Evolutionary conservation across 2,797 vertebrate species (phyloP).

Genomic region (Sebastolobus altivelis): DNA sequence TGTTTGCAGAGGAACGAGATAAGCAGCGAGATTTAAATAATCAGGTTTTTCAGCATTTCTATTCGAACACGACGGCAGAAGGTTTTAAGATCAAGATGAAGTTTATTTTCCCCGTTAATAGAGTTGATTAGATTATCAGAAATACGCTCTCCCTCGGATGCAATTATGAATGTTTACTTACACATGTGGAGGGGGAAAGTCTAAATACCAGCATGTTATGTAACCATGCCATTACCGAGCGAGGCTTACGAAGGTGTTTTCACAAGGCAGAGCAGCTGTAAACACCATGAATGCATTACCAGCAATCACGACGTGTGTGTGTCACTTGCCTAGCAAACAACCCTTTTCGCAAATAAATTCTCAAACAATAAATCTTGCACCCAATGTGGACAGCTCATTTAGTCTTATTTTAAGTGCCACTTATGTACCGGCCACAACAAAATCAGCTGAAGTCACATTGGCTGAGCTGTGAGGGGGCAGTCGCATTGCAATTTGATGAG

Average conservation of each 20-base stretch:
- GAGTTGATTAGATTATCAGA: slow-evolving; percentile 7
- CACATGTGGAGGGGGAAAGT: slow-evolving; percentile 10
- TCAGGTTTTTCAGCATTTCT: not conserved
- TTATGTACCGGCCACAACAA: slow-evolving; percentile 20
- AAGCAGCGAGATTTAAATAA: slow-evolving; percentile 50
- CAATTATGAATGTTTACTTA: not conserved
- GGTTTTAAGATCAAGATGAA: not conserved
- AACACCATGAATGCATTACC: slow-evolving; percentile 25
- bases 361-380: not conserved
- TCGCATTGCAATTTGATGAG: slow-evolving; percentile 43
- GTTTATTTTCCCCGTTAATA: not conserved
- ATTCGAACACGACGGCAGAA: not conserved
- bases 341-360: not conserved
- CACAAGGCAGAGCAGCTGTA: slow-evolving; percentile 19
- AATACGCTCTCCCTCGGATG: not conserved
- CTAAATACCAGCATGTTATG: slow-evolving; percentile 17
- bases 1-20: slow-evolving; percentile 33
- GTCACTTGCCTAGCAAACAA: not conserved
- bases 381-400: slow-evolving; percentile 9
- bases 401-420: slow-evolving; percentile 30
- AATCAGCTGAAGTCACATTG: slow-evolving; percentile 18
- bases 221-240: slow-evolving; percentile 24
- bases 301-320: not conserved
- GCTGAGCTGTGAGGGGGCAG: slow-evolving; percentile 42
- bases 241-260: slow-evolving; percentile 21